Evolutionary conservation across 1,140 invertebrate genomes (phyloP).

Genomic region (Lasaia peninsularis): DNA sequence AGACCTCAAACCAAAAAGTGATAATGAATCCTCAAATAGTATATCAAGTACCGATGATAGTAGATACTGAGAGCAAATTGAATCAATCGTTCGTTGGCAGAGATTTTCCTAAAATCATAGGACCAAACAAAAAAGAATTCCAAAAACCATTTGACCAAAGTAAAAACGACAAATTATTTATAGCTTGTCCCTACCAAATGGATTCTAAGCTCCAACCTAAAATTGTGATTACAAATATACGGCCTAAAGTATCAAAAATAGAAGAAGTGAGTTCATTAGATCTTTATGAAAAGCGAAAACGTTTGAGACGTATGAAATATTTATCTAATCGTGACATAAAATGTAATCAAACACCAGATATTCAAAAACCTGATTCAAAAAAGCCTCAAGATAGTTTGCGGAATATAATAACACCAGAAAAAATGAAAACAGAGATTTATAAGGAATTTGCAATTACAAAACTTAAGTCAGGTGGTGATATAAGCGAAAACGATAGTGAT

Average conservation of each 20-base stretch:
- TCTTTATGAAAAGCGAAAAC: slow-evolving; percentile 61
- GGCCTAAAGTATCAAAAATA: slow-evolving; percentile 39
- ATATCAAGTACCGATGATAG: slow-evolving; percentile 65
- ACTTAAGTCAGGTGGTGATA: slow-evolving; percentile 34
- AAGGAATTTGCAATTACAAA: slow-evolving; percentile 55
- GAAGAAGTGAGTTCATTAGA: slow-evolving; percentile 67
- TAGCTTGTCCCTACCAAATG: slow-evolving; percentile 57
- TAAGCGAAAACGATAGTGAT: slow-evolving; percentile 58
- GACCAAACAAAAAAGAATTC: slow-evolving; percentile 36
- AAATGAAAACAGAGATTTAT: slow-evolving; percentile 60
- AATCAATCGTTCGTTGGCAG: slow-evolving; percentile 39
- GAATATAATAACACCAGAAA: slow-evolving; percentile 65
- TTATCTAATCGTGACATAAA: slow-evolving; percentile 48
- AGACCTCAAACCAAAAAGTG: slow-evolving; percentile 49
- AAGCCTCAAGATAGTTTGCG: slow-evolving; percentile 36
- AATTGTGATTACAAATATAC: slow-evolving; percentile 55
- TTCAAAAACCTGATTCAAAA: slow-evolving; percentile 39
- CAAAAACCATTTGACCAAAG: slow-evolving; percentile 38
- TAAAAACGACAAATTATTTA: slow-evolving; percentile 55
- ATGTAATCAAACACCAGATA: slow-evolving; percentile 22
- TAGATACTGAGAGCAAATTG: slow-evolving; percentile 50
- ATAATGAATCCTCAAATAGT: slow-evolving; percentile 63
- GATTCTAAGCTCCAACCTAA: slow-evolving; percentile 60
- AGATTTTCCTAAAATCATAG: slow-evolving; percentile 39
- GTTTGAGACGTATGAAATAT: slow-evolving; percentile 50